Conservation (phyloP, 2,113 vertebrate species). For the Protobothrops flavoviridis region DNA sequence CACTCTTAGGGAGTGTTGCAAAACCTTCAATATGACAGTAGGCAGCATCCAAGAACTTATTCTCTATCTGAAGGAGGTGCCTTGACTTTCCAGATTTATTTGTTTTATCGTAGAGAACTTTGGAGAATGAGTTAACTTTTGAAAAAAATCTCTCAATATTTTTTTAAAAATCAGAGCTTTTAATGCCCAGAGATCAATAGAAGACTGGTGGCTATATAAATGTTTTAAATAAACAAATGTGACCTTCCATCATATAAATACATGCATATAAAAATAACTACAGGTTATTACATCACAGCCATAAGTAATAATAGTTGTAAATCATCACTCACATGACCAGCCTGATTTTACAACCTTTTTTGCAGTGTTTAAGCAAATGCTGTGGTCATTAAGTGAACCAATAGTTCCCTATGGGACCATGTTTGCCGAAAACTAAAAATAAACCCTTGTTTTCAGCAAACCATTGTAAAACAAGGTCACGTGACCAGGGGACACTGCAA, state of each 20-base stretch:
- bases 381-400: not conserved
- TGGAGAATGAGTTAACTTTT: not conserved
- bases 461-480: not conserved
- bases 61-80: not conserved
- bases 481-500: not conserved
- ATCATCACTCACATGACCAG: not conserved
- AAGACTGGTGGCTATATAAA: not conserved
- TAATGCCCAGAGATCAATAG: not conserved
- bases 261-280: not conserved
- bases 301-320: not conserved
- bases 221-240: not conserved
- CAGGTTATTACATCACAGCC: not conserved
- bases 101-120: not conserved
- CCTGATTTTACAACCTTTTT: not conserved
- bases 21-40: not conserved
- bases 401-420: not conserved
- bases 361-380: not conserved
- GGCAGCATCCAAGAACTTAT: not conserved
- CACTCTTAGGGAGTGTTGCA: not conserved
- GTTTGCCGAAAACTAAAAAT: not conserved
- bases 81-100: not conserved
- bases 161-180: not conserved
- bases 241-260: not conserved
- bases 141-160: not conserved
- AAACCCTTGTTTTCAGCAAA: not conserved